Base-by-base conservation (phyloP, 2,888 invertebrate species). In the Mesorhabditis belari region DNA sequence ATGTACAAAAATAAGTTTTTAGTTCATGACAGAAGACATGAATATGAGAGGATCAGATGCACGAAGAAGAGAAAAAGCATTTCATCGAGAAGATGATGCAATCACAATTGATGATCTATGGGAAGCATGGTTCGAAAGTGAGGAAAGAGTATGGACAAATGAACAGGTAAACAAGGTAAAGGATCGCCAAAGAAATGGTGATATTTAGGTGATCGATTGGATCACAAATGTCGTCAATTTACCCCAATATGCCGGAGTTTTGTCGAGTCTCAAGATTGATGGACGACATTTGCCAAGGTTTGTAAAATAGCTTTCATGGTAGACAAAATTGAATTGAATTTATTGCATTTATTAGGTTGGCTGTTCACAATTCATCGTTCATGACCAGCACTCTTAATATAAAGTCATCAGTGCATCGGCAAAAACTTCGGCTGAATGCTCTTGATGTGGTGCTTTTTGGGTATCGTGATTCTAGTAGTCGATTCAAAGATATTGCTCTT, bases 381-480 rank as follows among this genome's bases (percentile, higher is more conserved):
- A 85, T 94, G 67, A 88, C 88, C 82, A 88, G 87, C 80, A 88
- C 89, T 58, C 86, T 98, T 73, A 94, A 94, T 58, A 92, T 98
- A 79, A 94, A 93, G 84, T 95, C 96, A 85, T 91, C 92, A 24
- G 95, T 96, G 77, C 94, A 98, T 84, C 92, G 92, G 81, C 94
- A 96, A 85, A 96, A 96, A 54, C 64, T 73, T 17, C 67, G 78
- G 9, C 86, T 98, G 51, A 96, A 98, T 84, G 96, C 98, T 19
- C 94, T 95, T 90, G 98, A 98, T 83, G 91, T 94, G 57, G 96
- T 98, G 24, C 86, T 98, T 29, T 98, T 98, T 84, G 98, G 98
- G 55, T 91, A 93, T 64, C 93, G 95, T 26, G 92, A 93, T 88
- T 62, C 66, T 23, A 63, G 63, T 21, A 71, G 71, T 3, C 52